A percentile compares a stretch with the other conserved stretches of the same genome.
phyloP scores from a whole-genome alignment of 2,888 invertebrate genomes.

The Listrodromus nycthemerus region DNA sequence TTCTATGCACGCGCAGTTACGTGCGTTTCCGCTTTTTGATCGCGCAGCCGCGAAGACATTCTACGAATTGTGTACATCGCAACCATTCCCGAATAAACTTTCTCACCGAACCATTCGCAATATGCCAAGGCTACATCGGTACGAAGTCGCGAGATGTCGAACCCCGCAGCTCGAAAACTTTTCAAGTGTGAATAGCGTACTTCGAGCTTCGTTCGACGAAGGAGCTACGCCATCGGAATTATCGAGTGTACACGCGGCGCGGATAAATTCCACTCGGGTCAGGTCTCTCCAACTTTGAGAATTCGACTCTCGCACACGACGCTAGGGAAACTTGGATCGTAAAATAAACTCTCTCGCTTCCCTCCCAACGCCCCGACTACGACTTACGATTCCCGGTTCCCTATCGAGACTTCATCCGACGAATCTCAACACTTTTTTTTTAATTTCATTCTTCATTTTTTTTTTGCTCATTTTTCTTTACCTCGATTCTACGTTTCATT shows the following conservation, averaged over 20 bases:
- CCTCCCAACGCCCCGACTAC: conserved; percentile 30
- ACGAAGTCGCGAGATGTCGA: conserved; percentile 14
- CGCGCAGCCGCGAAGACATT: neutral
- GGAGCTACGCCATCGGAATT: conserved; percentile 46
- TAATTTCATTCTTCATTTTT: conserved; percentile 23
- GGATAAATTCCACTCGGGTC: conserved; percentile 73
- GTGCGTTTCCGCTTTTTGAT: conserved; percentile 35
- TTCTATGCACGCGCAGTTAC: neutral
- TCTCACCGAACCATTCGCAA: neutral
- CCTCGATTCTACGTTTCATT: conserved; percentile 54
- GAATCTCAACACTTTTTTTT: conserved; percentile 57
- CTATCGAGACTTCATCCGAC: conserved; percentile 55
- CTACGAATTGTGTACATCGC: conserved; percentile 2
- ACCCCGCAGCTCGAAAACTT: conserved; percentile 34
- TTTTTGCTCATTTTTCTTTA: neutral
- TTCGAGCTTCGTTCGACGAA: conserved; percentile 56
- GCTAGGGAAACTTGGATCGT: conserved; percentile 65
- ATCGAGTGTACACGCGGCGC: conserved; percentile 57
- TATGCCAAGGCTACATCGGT: conserved; percentile 8
- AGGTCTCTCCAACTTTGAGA: conserved; percentile 66
- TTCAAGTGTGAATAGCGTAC: conserved; percentile 50
- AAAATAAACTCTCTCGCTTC: conserved; percentile 58
- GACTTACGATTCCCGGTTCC: conserved; percentile 49
- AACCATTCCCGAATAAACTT: conserved; percentile 23
- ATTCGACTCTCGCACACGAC: conserved; percentile 64